These are phyloP conservation scores for Drosophila pandora DNA, from an alignment of 1,140 invertebrate genomes.

Conservation along the genomic window DNA sequence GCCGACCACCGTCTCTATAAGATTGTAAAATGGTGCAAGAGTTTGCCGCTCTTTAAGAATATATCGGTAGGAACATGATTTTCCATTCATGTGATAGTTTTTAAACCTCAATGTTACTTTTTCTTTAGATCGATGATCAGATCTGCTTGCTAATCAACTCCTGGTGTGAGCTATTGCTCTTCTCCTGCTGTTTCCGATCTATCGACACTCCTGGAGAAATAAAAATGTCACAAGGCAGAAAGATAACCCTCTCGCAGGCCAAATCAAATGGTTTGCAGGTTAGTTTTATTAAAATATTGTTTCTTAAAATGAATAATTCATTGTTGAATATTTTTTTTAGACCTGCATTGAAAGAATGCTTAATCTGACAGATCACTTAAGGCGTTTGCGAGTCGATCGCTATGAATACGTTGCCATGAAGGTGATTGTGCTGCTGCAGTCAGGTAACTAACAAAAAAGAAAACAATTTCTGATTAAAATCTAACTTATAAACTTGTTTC, in stretches of 20 bases:
- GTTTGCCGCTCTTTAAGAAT: slow-evolving; percentile 97
- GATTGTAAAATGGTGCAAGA: slow-evolving; percentile 99
- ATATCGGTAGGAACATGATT: slow-evolving; percentile 89
- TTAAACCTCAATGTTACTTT: too few species aligned
- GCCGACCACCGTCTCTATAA: slow-evolving; percentile 98
- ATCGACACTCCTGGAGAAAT: slow-evolving; percentile 94
- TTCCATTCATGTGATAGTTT: too few species aligned
- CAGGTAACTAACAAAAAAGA: slow-evolving; percentile 86
- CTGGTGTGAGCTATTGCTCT: slow-evolving; percentile 97
- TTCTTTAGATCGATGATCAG: slow-evolving; percentile 95
- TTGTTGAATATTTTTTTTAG: slow-evolving; percentile 54
- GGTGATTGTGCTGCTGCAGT: slow-evolving; percentile 96
- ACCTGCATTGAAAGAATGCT: slow-evolving; percentile 97
- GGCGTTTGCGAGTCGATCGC: slow-evolving; percentile 95
- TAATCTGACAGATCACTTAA: slow-evolving; percentile 95
- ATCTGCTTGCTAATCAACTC: slow-evolving; percentile 98
- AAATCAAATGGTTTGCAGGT: slow-evolving; percentile 85
- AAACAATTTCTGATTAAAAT: background rate
- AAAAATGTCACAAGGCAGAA: slow-evolving; percentile 90
- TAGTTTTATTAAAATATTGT: background rate
- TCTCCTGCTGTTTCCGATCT: slow-evolving; percentile 96
- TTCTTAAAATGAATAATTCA: background rate
- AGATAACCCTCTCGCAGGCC: slow-evolving; percentile 88
- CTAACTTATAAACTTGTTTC: slow-evolving; percentile 51
- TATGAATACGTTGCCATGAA: slow-evolving; percentile 99